Evolutionary conservation across 2,797 vertebrate species (phyloP).

Genomic region (Protosalanx chinensis): DNA sequence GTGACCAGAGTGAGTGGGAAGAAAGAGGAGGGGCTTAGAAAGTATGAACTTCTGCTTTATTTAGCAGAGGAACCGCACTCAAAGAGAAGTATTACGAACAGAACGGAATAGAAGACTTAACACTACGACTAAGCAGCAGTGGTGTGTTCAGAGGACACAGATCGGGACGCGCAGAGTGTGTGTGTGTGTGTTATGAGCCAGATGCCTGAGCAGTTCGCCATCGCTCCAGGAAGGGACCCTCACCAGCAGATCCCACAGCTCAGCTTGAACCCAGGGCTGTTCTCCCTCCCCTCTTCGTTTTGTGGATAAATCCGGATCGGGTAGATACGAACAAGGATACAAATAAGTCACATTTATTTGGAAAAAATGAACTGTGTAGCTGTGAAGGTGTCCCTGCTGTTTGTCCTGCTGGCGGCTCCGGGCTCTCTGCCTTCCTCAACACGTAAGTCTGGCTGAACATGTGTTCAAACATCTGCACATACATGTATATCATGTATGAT

Average conservation of each 20-base stretch:
- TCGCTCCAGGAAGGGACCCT: constrained; percentile 32
- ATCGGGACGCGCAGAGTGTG: background rate
- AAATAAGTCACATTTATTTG: constrained; percentile 15
- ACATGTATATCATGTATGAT: background rate
- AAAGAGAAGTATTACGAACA: constrained; percentile 68
- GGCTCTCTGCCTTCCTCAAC: constrained; percentile 71
- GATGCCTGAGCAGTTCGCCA: constrained; percentile 13
- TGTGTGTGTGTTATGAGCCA: background rate
- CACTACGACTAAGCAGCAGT: constrained; percentile 13
- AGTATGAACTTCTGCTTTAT: constrained; percentile 85
- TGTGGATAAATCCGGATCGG: constrained; percentile 53
- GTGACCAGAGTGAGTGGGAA: constrained; percentile 45
- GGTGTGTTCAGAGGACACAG: constrained; percentile 31
- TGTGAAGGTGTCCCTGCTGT: constrained; percentile 55
- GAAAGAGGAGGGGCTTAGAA: constrained; percentile 76
- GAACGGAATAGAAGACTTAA: constrained; percentile 42
- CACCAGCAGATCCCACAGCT: constrained; percentile 39
- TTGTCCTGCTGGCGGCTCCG: constrained; percentile 67
- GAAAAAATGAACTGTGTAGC: constrained; percentile 63
- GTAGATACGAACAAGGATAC: constrained; percentile 40
- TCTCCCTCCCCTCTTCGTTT: constrained; percentile 40
- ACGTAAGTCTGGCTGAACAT: constrained; percentile 69
- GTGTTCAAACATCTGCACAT: constrained; percentile 1
- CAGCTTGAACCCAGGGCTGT: constrained; percentile 46
- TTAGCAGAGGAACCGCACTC: constrained; percentile 82